These are phyloP conservation scores for Strix uralensis DNA, from an alignment of 2,113 vertebrate species.

Conservation along the genomic window DNA sequence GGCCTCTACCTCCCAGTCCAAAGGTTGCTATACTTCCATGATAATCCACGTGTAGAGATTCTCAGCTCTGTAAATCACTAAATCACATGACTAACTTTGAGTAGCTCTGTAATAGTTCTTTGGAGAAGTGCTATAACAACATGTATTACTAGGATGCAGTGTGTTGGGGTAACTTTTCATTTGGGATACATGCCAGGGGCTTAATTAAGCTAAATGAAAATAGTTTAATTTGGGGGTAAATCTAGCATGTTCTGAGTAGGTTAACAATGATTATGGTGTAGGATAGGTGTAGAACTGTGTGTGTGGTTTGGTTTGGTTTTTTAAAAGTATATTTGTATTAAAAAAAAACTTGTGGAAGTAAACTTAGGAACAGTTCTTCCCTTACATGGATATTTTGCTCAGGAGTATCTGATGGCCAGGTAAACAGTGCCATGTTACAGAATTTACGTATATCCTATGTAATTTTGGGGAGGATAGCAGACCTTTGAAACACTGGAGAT, in stretches of 20 bases:
- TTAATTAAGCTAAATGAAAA: not conserved
- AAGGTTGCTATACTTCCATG: not conserved
- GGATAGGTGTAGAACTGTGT: not conserved
- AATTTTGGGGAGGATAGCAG: not conserved
- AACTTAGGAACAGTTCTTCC: not conserved
- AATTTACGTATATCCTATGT: not conserved
- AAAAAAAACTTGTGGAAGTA: not conserved
- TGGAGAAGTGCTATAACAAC: not conserved
- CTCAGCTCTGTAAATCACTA: not conserved
- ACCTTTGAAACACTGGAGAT: not conserved
- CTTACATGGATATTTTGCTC: not conserved
- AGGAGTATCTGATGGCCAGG: not conserved
- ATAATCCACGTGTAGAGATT: not conserved
- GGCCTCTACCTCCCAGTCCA: conserved; percentile 26
- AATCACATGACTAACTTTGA: not conserved
- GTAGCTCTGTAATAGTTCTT: not conserved
- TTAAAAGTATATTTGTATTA: not conserved
- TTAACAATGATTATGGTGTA: not conserved
- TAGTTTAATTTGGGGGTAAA: not conserved
- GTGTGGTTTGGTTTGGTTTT: not conserved
- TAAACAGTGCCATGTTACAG: not conserved
- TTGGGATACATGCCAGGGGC: not conserved
- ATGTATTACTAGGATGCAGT: not conserved
- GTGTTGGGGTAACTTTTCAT: not conserved
- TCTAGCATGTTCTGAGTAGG: not conserved